These are phyloP conservation scores for Drosophila kanapiae DNA, from an alignment of 1,140 invertebrate genomes.

Conservation along the genomic window DNA sequence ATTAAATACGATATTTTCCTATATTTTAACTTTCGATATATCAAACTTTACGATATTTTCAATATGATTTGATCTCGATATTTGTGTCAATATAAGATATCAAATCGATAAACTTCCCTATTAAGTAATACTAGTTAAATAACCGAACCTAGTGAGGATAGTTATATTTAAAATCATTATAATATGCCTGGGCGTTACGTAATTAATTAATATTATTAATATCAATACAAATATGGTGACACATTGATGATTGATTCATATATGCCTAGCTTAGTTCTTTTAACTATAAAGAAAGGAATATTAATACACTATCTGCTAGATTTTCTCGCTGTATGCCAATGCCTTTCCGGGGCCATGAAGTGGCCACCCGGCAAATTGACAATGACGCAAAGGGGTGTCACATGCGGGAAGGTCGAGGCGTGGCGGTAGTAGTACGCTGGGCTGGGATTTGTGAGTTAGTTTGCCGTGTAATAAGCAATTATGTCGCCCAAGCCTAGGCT, in stretches of 20 bases:
- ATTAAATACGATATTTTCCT: too few relatives aligned
- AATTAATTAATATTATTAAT: background rate
- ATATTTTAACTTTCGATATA: too few relatives aligned
- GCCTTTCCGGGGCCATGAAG: slow-evolving; percentile 37
- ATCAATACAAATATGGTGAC: background rate
- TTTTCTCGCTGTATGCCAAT: slow-evolving; percentile 4
- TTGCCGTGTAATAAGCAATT: slow-evolving; percentile 77
- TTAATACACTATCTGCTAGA: background rate
- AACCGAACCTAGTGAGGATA: accelerated
- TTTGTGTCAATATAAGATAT: too few relatives aligned
- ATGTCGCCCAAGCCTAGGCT: slow-evolving; percentile 55
- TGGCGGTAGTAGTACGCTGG: background rate
- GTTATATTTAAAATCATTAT: background rate
- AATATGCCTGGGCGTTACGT: accelerated
- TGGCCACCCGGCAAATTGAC: slow-evolving; percentile 53
- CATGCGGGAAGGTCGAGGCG: background rate
- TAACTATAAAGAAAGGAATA: background rate
- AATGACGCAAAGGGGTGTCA: slow-evolving; percentile 46
- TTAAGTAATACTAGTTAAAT: background rate
- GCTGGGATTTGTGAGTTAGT: slow-evolving; percentile 65
- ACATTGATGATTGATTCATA: background rate
- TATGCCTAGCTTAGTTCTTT: background rate
- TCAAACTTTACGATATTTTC: too few relatives aligned
- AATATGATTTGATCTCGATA: too few relatives aligned
- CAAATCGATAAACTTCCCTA: too few relatives aligned